Percentiles rank a stretch among this genome's conserved stretches.
These are phyloP conservation scores for Acronicta alni DNA, from an alignment of 2,888 invertebrate genomes.

Conservation along the genomic window DNA sequence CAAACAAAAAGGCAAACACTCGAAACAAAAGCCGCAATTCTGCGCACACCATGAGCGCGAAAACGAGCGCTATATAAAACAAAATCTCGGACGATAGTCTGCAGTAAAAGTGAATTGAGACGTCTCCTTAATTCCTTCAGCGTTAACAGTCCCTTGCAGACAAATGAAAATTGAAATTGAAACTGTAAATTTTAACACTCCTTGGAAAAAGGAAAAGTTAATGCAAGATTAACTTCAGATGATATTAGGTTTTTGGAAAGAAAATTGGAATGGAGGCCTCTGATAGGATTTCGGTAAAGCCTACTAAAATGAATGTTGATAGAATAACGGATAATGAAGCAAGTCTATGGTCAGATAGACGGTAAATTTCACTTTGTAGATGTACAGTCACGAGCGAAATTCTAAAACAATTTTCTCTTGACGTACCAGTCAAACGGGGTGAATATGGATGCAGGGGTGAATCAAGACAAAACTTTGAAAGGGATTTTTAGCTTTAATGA, in stretches of 20 bases:
- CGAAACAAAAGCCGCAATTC: constrained; percentile 1
- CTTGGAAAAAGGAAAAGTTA: constrained; percentile 43
- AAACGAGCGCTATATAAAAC: constrained; percentile 35
- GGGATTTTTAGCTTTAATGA: too few species aligned
- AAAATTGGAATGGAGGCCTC: constrained; percentile 35
- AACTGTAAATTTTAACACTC: constrained; percentile 54
- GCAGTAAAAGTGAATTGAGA: constrained; percentile 56
- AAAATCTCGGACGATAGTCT: constrained; percentile 53
- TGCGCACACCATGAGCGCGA: constrained; percentile 9
- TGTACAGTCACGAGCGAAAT: too few species aligned
- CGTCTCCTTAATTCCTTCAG: constrained; percentile 59
- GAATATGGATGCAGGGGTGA: too few species aligned
- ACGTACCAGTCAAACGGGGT: too few species aligned
- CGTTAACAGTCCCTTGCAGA: constrained; percentile 46
- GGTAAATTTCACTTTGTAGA: not conserved
- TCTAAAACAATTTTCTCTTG: too few species aligned
- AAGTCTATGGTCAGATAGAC: not conserved
- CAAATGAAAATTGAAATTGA: constrained; percentile 53
- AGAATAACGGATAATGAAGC: not conserved
- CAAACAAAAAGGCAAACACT: not conserved
- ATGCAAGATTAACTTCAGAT: constrained; percentile 43
- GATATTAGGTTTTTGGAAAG: constrained; percentile 44
- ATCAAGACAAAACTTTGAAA: too few species aligned
- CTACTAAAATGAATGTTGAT: constrained; percentile 2
- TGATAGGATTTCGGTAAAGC: constrained; percentile 7